Evolutionary conservation across 2,888 invertebrate genomes (phyloP).

Genomic region (Neuroscelio doddi): DNA sequence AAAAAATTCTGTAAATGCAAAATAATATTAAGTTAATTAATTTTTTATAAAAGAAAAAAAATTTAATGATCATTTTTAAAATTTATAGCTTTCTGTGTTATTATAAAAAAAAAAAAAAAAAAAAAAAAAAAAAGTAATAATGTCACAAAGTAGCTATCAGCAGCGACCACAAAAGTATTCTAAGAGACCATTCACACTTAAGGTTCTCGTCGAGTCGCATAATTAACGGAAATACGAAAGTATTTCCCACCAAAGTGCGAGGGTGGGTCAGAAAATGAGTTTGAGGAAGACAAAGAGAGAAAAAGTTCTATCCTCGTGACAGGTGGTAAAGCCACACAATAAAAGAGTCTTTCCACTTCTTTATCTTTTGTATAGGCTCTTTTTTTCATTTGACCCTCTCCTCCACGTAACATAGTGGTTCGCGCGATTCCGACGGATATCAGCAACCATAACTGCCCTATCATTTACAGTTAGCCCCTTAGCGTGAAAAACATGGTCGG

Average conservation of each 20-base stretch:
- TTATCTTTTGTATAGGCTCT: slow-evolving; percentile 15
- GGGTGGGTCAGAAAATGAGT: slow-evolving; percentile 31
- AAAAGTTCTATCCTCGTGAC: slow-evolving; percentile 39
- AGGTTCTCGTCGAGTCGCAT: slow-evolving; percentile 53
- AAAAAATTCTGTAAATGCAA: too few species aligned
- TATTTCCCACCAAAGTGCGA: slow-evolving; percentile 7
- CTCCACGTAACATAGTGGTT: neutral
- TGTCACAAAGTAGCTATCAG: slow-evolving; percentile 46
- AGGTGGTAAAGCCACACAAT: slow-evolving; percentile 50
- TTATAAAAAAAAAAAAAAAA: too few species aligned
- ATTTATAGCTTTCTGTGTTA: too few species aligned
- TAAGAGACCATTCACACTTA: slow-evolving; percentile 52
- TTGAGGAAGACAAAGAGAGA: slow-evolving; percentile 42
- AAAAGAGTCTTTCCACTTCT: slow-evolving; percentile 13
- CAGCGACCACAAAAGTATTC: slow-evolving; percentile 41
- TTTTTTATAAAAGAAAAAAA: too few species aligned
- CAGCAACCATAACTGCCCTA: slow-evolving; percentile 68
- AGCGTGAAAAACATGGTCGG: slow-evolving; percentile 39
- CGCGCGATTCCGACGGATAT: slow-evolving; percentile 45
- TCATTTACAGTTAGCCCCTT: slow-evolving; percentile 67
- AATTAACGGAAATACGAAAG: slow-evolving; percentile 60
- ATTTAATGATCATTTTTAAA: too few species aligned
- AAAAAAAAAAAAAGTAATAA: slow-evolving; percentile 33
- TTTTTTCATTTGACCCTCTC: slow-evolving; percentile 14
- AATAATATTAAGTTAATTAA: too few species aligned